Conservation (phyloP, 2,113 vertebrate species). For the Setophaga kirtlandii region DNA sequence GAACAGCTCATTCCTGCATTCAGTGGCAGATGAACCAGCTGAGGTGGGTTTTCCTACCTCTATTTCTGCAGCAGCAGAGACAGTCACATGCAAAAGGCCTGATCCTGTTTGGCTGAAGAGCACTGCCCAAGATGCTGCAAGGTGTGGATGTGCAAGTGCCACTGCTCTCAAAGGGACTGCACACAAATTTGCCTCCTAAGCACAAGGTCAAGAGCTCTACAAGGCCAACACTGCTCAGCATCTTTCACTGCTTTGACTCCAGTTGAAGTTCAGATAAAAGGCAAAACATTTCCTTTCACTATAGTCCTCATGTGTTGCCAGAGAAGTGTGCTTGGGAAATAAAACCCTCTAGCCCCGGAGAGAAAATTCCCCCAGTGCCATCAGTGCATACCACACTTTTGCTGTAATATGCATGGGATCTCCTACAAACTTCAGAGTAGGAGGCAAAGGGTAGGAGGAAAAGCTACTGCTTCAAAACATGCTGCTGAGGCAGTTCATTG, state of each 20-base stretch:
- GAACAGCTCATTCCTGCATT: neutral
- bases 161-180: neutral
- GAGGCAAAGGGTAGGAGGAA: slow-evolving; percentile 18
- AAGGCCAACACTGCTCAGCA: neutral
- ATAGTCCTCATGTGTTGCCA: neutral
- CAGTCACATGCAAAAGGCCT: neutral
- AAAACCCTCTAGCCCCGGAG: neutral
- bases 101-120: neutral
- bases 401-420: neutral
- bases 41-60: neutral
- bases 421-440: neutral
- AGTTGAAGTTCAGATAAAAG: neutral
- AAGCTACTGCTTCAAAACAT: neutral
- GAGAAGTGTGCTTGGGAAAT: neutral
- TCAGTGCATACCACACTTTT: neutral
- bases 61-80: neutral
- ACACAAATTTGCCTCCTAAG: neutral
- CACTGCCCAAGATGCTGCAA: neutral
- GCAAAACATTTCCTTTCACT: neutral
- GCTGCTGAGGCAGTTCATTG: slow-evolving; percentile 8
- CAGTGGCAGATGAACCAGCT: neutral
- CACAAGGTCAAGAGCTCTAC: neutral
- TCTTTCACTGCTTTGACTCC: neutral
- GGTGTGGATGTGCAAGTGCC: neutral
- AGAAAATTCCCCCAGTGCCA: neutral